Evolutionary conservation across 2,113 vertebrate genomes (phyloP).

Genomic region (Tragelaphus strepsiceros): DNA sequence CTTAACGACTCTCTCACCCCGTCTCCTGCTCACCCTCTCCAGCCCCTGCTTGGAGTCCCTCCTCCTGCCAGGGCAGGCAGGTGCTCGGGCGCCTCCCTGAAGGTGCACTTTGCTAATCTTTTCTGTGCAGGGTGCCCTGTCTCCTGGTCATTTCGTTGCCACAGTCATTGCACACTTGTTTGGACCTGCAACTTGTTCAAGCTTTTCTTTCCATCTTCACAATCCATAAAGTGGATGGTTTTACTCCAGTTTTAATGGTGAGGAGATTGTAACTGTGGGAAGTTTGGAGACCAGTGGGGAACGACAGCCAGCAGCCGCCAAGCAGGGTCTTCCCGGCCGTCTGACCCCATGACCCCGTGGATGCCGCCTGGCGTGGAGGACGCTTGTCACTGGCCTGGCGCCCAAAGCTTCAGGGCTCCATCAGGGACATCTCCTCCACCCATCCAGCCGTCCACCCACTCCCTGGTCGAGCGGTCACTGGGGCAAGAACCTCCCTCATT

Average conservation of each 20-base stretch:
- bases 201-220: neutral
- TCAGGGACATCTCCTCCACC: fast-evolving
- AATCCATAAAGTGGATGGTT: neutral
- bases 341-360: neutral
- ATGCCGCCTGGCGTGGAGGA: fast-evolving
- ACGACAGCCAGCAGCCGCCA: fast-evolving
- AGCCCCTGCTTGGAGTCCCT: neutral
- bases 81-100: neutral
- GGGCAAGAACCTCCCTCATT: neutral
- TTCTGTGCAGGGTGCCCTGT: neutral
- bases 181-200: fast-evolving
- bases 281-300: neutral
- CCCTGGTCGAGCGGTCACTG: fast-evolving
- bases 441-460: fast-evolving
- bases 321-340: fast-evolving
- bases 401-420: fast-evolving
- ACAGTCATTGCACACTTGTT: fast-evolving
- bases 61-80: fast-evolving
- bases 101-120: neutral
- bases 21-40: too few relatives aligned
- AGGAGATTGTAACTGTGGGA: neutral
- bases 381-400: fast-evolving
- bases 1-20: too few relatives aligned
- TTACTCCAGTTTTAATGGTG: neutral
- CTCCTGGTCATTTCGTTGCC: fast-evolving